Base-by-base conservation (phyloP, 2,888 invertebrate genomes). In the Aporophyla lueneburgensis region DNA sequence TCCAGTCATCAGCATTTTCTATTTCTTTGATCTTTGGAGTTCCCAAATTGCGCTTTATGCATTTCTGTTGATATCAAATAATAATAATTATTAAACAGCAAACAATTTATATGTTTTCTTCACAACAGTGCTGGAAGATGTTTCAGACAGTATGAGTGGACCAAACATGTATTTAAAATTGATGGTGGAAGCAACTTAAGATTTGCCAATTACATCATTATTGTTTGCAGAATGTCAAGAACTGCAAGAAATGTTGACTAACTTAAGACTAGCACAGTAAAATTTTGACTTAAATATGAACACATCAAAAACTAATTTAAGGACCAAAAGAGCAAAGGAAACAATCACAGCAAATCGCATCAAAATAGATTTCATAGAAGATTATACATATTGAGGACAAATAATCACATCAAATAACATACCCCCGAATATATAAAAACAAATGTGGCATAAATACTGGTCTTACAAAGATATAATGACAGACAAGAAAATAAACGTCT, bases 1-100 rank as follows among this genome's bases (percentile, higher is more conserved):
- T 97, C 98, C 98, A 98, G 89, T 98, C 98, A 91, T 98, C 98
- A 85, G 97, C 97, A 76, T 97, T 97, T 90, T 98, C 98, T 85
- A 98, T 98, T 91, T 97, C 97, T 72, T 97, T 97, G 46, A 98
- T 97, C 89, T 97, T 97, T 33, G 97, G 93, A 5, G 94, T 88
- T 16, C 98, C 98, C 75, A 98, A 97, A 92, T 98, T 98, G 76
- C 97, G 97, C 80, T 97, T 97, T 70, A 98, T 98, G 91, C 98
- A 98, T 95, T 98, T 98, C 96, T 98, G 94, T 86, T 54, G 97
- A 97, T 71, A 77, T 51, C 5, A 63, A 53, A 72, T 19, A 73
- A 27, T 43, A 33, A 43, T 65, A 0, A 62, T 59, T 12, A 33
- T 7, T 70, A 54, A n/a, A 54, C 21, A 33, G n/a, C 12, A 53